phyloP scores from a whole-genome alignment of 2,888 invertebrate genomes.

The Eupeodes luniger region DNA sequence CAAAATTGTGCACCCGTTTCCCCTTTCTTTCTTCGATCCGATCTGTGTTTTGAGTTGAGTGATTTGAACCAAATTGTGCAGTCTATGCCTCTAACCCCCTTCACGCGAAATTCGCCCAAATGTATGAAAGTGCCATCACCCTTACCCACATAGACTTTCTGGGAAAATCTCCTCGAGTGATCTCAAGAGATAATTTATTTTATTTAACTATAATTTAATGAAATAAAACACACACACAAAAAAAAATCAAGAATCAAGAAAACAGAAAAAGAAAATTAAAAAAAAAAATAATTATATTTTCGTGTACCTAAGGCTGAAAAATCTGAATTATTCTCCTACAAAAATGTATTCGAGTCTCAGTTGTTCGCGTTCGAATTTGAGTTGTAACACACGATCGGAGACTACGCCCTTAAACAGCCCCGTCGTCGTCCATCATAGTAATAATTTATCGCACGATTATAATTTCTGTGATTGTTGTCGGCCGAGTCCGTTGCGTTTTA shows the following conservation, averaged over 20 bases:
- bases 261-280: constrained; percentile 4
- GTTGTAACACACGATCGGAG: constrained; percentile 79
- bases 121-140: constrained; percentile 43
- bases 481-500: constrained; percentile 80
- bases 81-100: neutral
- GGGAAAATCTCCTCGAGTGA: constrained; percentile 72
- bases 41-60: constrained; percentile 49
- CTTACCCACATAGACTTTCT: constrained; percentile 34
- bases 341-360: constrained; percentile 82
- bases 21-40: neutral
- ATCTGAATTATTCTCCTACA: constrained; percentile 22
- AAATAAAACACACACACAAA: constrained; percentile 1
- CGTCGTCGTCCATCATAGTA: constrained; percentile 71
- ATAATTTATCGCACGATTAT: constrained; percentile 80
- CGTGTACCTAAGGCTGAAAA: constrained; percentile 18
- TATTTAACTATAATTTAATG: constrained; percentile 26
- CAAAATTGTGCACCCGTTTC: constrained; percentile 49
- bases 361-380: constrained; percentile 83
- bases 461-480: constrained; percentile 83
- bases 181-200: constrained; percentile 47
- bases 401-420: constrained; percentile 77
- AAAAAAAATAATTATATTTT: constrained; percentile 38
- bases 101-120: constrained; percentile 29
- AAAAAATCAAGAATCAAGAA: neutral
- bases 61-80: constrained; percentile 59